Evolutionary conservation across 2,113 vertebrate genomes (phyloP).

Genomic region (Apaloderma vittatum): DNA sequence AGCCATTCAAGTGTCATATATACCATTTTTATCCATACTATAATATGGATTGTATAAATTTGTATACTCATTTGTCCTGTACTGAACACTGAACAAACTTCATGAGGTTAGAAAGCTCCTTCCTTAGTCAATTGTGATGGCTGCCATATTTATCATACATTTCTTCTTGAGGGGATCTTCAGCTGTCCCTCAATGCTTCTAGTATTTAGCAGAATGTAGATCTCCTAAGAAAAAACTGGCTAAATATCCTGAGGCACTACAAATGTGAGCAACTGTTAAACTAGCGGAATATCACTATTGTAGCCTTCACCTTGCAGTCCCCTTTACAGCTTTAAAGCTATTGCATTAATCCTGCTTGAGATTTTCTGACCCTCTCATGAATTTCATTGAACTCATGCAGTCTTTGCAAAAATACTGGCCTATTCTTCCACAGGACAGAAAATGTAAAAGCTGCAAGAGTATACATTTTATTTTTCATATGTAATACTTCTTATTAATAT

Average conservation of each 20-base stretch:
- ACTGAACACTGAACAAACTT: neutral
- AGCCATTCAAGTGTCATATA: neutral
- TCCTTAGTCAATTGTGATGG: neutral
- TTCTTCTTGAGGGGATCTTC: neutral
- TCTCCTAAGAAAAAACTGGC: neutral
- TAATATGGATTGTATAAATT: neutral
- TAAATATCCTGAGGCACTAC: neutral
- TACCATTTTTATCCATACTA: neutral
- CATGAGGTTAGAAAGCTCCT: neutral
- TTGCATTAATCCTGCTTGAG: neutral
- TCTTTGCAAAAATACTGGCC: neutral
- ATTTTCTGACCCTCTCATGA: neutral
- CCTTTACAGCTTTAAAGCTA: neutral
- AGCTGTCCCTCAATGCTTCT: neutral
- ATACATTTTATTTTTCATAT: constrained; percentile 10
- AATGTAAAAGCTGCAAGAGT: constrained; percentile 17
- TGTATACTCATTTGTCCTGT: neutral
- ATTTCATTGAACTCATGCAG: neutral
- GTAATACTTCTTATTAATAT: neutral
- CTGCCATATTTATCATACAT: neutral
- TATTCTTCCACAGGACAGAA: neutral
- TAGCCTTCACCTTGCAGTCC: neutral
- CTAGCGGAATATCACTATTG: neutral
- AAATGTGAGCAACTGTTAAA: neutral
- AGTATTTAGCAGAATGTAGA: neutral